A percentile compares a stretch with the other conserved stretches of the same genome.
phyloP scores from a whole-genome alignment of 2,113 vertebrate genomes.

The Zonotrichia leucophrys region DNA sequence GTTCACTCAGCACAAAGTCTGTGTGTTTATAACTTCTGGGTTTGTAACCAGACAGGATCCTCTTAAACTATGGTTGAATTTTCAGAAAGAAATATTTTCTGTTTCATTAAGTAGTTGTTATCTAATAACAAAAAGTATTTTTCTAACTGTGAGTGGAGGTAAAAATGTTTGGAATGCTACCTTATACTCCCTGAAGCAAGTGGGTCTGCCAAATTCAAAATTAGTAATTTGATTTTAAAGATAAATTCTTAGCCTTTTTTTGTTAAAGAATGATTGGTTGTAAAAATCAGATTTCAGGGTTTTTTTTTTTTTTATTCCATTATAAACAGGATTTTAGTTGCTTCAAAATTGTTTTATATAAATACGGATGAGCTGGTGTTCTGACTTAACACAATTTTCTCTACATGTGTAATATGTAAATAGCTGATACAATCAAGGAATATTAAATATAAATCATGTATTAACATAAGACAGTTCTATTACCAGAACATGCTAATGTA shows the following conservation, averaged over 20 bases:
- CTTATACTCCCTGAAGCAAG: background rate
- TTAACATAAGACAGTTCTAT: background rate
- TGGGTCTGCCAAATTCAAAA: background rate
- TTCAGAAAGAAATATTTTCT: background rate
- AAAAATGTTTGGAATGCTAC: background rate
- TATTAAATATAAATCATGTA: background rate
- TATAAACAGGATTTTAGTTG: background rate
- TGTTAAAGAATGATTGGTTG: background rate
- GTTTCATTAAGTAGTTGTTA: background rate
- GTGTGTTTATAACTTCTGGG: background rate
- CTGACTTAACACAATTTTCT: background rate
- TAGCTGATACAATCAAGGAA: background rate
- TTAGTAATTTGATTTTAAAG: background rate
- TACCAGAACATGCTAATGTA: background rate
- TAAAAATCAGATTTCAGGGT: background rate
- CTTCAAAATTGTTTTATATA: background rate
- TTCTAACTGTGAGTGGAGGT: background rate
- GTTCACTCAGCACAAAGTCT: background rate
- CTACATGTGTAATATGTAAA: background rate
- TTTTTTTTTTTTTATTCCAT: background rate
- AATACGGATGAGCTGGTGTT: background rate
- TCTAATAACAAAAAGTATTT: background rate
- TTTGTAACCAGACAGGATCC: background rate
- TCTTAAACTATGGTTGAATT: background rate
- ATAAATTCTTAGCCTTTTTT: background rate